phyloP scores from a whole-genome alignment of 2,113 vertebrate species.

The Scatophagus argus region DNA sequence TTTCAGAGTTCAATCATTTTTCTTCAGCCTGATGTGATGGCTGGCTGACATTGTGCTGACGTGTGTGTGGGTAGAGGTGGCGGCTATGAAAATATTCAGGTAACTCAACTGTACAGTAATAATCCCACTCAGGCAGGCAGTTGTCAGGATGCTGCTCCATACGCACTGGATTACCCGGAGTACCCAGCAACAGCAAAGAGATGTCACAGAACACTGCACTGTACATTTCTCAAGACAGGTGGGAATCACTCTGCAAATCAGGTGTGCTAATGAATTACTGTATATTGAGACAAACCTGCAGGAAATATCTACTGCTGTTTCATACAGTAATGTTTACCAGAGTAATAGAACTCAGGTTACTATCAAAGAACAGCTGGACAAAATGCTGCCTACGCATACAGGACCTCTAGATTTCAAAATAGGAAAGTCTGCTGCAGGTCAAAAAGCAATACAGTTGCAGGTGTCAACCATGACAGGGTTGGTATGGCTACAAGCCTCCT shows the following conservation, averaged over 20 bases:
- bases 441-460: background rate
- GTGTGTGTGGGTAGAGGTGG: conserved; percentile 63
- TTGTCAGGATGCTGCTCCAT: conserved; percentile 66
- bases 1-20: conserved; percentile 59
- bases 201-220: conserved; percentile 70
- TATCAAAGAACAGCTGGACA: background rate
- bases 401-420: background rate
- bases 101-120: conserved; percentile 69
- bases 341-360: background rate
- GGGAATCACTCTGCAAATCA: conserved; percentile 67
- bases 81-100: conserved; percentile 62
- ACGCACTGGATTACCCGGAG: conserved; percentile 73
- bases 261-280: conserved; percentile 62
- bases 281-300: conserved; percentile 40
- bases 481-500: background rate
- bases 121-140: conserved; percentile 70
- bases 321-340: conserved; percentile 1
- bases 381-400: background rate
- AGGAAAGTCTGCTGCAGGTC: background rate
- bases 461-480: background rate
- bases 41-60: conserved; percentile 61
- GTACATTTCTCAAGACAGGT: conserved; percentile 73
- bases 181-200: conserved; percentile 65
- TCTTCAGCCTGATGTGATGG: conserved; percentile 47
- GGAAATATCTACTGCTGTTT: conserved; percentile 30